Evolutionary conservation across 2,113 vertebrate genomes (phyloP).

Genomic region (Catharus fuscescens): DNA sequence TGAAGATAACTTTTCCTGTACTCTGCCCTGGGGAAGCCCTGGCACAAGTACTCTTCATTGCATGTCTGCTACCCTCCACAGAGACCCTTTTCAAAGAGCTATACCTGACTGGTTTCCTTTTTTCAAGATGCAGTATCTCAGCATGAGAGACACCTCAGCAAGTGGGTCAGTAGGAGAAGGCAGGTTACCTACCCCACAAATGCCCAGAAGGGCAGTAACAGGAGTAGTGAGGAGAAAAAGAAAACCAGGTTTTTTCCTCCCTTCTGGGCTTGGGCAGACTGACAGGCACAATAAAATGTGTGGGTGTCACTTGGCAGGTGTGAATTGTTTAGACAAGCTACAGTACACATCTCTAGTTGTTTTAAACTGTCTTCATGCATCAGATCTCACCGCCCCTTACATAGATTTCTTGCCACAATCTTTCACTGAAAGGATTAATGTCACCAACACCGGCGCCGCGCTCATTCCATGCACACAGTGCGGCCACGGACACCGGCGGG

Average conservation of each 20-base stretch:
- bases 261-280: slow-evolving; percentile 7
- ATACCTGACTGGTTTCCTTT: neutral
- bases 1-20: neutral
- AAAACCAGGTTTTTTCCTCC: neutral
- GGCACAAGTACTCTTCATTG: neutral
- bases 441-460: neutral
- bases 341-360: slow-evolving; percentile 47
- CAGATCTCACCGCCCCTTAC: neutral
- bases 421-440: slow-evolving; percentile 30
- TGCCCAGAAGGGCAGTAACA: neutral
- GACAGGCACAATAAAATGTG: slow-evolving; percentile 47
- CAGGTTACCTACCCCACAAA: neutral
- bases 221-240: neutral
- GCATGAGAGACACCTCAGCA: neutral
- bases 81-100: neutral
- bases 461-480: too few relatives aligned
- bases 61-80: neutral
- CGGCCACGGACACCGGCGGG: too few relatives aligned
- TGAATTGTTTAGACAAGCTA: slow-evolving; percentile 45
- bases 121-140: neutral
- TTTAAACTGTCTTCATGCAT: slow-evolving; percentile 53
- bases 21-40: neutral
- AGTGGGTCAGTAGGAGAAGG: neutral
- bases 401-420: neutral
- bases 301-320: slow-evolving; percentile 57